These are phyloP conservation scores for Sesia bembeciformis DNA, from an alignment of 2,888 invertebrate genomes.

Conservation along the genomic window DNA sequence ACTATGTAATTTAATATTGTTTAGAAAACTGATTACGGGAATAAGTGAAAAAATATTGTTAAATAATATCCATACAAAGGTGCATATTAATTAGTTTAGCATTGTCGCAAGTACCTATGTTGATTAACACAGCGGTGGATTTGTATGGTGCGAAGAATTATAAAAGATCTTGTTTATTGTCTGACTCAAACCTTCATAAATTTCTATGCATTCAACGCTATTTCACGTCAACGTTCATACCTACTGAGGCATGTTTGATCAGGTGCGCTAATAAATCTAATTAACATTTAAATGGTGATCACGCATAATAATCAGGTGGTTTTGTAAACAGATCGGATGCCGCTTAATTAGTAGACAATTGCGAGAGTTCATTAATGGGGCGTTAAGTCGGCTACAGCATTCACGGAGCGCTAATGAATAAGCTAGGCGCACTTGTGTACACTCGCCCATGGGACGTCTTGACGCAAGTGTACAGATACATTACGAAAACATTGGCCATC, in stretches of 20 bases:
- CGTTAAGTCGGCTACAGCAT: conserved; percentile 44
- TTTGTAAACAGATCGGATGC: conserved; percentile 53
- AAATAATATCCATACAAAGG: background rate
- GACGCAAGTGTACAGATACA: conserved; percentile 24
- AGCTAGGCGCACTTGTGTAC: conserved; percentile 46
- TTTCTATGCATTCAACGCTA: conserved; percentile 20
- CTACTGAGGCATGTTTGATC: conserved; percentile 42
- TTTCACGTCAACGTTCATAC: conserved; percentile 28
- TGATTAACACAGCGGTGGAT: background rate
- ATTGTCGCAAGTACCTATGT: background rate
- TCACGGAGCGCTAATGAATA: conserved; percentile 26
- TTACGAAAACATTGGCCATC: no score
- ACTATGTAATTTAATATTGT: no score
- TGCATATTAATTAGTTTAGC: background rate
- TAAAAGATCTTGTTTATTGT: conserved; percentile 18
- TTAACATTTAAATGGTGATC: conserved; percentile 72
- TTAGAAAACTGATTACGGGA: background rate
- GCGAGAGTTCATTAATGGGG: conserved; percentile 45
- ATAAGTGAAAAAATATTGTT: background rate
- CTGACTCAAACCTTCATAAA: conserved; percentile 25
- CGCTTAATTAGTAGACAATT: conserved; percentile 64
- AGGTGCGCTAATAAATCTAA: conserved; percentile 64
- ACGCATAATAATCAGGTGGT: conserved; percentile 69
- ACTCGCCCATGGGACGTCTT: conserved; percentile 23
- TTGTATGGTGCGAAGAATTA: background rate